Base-by-base conservation (phyloP, 1,140 invertebrate species). In the Temnothorax curvispinosus region DNA sequence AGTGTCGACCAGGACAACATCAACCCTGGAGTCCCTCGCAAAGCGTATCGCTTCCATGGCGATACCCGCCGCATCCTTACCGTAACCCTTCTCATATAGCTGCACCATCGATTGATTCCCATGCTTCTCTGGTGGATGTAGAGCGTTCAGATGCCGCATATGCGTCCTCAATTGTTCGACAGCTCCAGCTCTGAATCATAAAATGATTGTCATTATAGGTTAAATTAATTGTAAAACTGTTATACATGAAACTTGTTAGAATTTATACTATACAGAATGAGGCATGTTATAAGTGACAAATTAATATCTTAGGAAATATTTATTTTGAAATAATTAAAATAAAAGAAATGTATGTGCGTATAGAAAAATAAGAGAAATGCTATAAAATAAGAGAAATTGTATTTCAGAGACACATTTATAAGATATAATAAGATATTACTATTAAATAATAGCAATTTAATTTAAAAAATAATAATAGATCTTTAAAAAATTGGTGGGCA, bases 141-240 rank as follows among this genome's bases (percentile, higher is more conserved):
- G 95, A 9, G 98, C 98, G 95, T 99, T 99, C 88, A 99, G 96
- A 93, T 99, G 98, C 32, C 98, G 96, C 89, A 97, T 98, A 94
- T 99, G 99, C 3, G 99, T 99, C 32, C 99, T 96, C 71, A 99
- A 95, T 94, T 99, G 99, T 95, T 99, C 99, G 3, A 99, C 99
- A 76, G 99, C 99, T 62, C 99, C 99, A 44, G 99, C 99, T 91
- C 99, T 97, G 56, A 88, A 58, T 21, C 52, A 78, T 64, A 18
- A 90, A 78, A 86, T 71, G 60, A 27, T 44, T 27, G 35, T 67
- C 52, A 69, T 52, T 67, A 75, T 58, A 38, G 58, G 15, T 13
- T 27, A 27, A 35, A 35, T 62, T 27, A 8, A 41, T 64, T n/a
- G 2, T 64, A 35, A 11, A 9, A 38, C 0, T 27, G 27, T 27